phyloP scores from a whole-genome alignment of 2,113 vertebrate species.

The Empidonax alnorum region DNA sequence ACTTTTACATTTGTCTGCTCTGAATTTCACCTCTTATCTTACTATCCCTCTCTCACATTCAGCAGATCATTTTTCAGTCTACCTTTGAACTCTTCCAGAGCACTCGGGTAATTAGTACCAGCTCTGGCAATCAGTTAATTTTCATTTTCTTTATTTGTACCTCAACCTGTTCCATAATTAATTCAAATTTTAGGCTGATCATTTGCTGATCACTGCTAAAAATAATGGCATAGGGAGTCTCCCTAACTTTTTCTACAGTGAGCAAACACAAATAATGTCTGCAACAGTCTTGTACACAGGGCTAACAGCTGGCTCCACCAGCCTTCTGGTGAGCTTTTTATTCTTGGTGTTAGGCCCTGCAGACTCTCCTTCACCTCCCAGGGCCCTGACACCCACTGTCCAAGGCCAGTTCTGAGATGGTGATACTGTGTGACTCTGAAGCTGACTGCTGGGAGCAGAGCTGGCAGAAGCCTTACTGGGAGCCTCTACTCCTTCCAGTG shows the following conservation, averaged over 20 bases:
- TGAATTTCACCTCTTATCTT: neutral
- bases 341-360: neutral
- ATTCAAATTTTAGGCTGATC: neutral
- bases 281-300: neutral
- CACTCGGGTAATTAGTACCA: neutral
- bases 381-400: neutral
- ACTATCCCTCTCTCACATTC: neutral
- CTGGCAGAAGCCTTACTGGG: neutral
- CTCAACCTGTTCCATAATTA: neutral
- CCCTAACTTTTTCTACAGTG: neutral
- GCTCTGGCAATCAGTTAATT: neutral
- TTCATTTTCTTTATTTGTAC: neutral
- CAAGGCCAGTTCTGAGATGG: fast-evolving
- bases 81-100: neutral
- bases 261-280: neutral
- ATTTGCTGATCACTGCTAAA: neutral
- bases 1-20: neutral
- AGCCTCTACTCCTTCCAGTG: neutral
- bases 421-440: too few relatives aligned
- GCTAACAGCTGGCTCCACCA: neutral
- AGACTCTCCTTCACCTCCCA: neutral
- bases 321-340: neutral
- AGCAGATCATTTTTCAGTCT: neutral
- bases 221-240: neutral
- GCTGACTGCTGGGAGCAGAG: neutral